Evolutionary conservation across 2,888 invertebrate genomes (phyloP), one percentile per base, ranked within the genome.

Genomic region (Melitaea athalia): DNA sequence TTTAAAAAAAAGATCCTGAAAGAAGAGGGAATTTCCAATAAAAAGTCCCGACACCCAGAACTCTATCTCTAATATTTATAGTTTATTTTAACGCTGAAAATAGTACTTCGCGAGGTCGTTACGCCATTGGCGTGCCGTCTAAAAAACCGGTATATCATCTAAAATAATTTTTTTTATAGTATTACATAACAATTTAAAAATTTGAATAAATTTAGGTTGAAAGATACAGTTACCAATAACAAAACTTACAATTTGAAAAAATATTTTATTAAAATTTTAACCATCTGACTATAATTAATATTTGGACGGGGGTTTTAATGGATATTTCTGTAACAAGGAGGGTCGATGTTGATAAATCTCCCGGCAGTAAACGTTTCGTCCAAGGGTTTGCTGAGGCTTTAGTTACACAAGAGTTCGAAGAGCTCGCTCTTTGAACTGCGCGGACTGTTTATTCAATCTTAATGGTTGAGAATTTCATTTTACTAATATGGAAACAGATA

Each of bases 391-490:
- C 62, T 47, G 63, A 67, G 62, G 64, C 53, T 64, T 64, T 64
- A 65, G 59, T 33, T 33, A 68, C 59, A 33, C n/a, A 65, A 71
- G 63, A 63, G 52, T 68, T 70, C 59, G 64, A 70, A 63, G 63
- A 64, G 59, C 62, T 59, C 24, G 24, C 68, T 43, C 67, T 63
- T 67, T 47, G 62, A 52, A 47, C 60, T 43, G 67, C 64, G 50
- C 64, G 61, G 55, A 59, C 47, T 49, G 42, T 64, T 61, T 64
- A 62, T 63, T 43, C 59, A 24, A 47, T 49, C 12, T 47, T 38
- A 61, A 47, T 61, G 42, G 57, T 33, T 42, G 57, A 57, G 57
- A 42, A 57, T 57, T 57, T 57, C 57, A 57, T 57, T 57, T 42
- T 15, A 57, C 57, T 42, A 57, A 42, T 15, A 42, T 57, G 38